Conservation (phyloP, 2,797 vertebrate species). For the Euphonia xanthogaster region DNA sequence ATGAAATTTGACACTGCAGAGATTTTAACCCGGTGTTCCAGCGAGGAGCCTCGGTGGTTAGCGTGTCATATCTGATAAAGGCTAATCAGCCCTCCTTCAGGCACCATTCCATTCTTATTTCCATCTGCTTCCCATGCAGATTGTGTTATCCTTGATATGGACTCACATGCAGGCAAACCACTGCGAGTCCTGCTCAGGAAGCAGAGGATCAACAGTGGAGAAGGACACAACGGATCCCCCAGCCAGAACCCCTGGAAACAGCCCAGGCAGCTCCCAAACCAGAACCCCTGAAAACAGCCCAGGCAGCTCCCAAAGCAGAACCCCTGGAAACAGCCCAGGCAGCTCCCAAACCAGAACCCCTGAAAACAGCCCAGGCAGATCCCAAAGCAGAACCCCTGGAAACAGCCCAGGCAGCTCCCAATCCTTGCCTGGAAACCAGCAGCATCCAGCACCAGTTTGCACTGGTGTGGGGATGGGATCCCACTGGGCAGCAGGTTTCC, state of each 20-base stretch:
- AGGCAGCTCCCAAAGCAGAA: not conserved
- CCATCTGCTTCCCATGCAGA: not conserved
- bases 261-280: not conserved
- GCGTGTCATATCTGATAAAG: conserved; percentile 47
- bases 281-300: not conserved
- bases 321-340: not conserved
- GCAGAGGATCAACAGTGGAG: fast-evolving
- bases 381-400: not conserved
- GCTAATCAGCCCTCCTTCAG: conserved; percentile 47
- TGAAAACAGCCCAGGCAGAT: not conserved
- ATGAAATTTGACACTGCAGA: conserved; percentile 8
- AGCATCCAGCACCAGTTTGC: fast-evolving
- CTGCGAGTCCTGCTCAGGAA: not conserved
- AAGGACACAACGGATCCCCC: fast-evolving
- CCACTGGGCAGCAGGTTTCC: not conserved
- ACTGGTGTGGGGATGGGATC: not conserved
- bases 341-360: not conserved
- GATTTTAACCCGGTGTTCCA: conserved; percentile 11
- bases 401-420: not conserved
- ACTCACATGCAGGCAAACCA: not conserved
- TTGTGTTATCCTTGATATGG: fast-evolving
- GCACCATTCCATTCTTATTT: conserved; percentile 28
- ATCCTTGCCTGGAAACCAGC: fast-evolving
- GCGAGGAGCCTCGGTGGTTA: not conserved
- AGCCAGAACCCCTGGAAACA: not conserved